Base-by-base conservation (phyloP, 2,888 invertebrate species). In the Marasmarcha lunaedactyla region DNA sequence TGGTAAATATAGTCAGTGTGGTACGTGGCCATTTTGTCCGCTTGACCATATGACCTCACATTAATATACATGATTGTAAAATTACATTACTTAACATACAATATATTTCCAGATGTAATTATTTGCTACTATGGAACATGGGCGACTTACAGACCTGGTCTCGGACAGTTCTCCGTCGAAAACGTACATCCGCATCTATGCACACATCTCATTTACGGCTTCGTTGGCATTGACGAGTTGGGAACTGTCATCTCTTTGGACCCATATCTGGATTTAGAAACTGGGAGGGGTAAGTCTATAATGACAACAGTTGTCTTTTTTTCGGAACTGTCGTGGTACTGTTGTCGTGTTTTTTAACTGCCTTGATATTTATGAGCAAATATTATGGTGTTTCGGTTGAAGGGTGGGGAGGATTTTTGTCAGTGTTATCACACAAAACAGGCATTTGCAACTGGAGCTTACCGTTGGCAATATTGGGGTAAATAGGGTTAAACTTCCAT, bases 61-160 rank as follows among this genome's bases (percentile, higher is more conserved):
- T n/a, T n/a, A n/a, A n/a, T n/a, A n/a, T n/a, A n/a, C n/a, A n/a
- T n/a, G n/a, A n/a, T n/a, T n/a, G n/a, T n/a, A n/a, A n/a, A n/a
- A n/a, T n/a, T n/a, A n/a, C n/a, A n/a, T n/a, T n/a, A n/a, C n/a
- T n/a, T n/a, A n/a, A n/a, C n/a, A n/a, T n/a, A n/a, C n/a, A n/a
- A n/a, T n/a, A n/a, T n/a, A n/a, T n/a, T 64, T 63, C 1, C 54
- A 90, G 89, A 87, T 46, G 71, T 85, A 44, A 71, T 92, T 0
- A 83, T 91, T 0, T 93, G 93, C 52, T 93, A 93, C 65, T 90
- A 88, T 48, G 91, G 91, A 1, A 88, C 89, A 9, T 93, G 93
- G 93, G 86, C 93, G 0, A 86, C 86, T 0, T 92, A 92, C 54
- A 85, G 93, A 26, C 63, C 59, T 0, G 87, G 86, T 0, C 56